phyloP scores from a whole-genome alignment of 37 sponge, comb jelly and placozoan genomes.

The Beroe ovata region DNA sequence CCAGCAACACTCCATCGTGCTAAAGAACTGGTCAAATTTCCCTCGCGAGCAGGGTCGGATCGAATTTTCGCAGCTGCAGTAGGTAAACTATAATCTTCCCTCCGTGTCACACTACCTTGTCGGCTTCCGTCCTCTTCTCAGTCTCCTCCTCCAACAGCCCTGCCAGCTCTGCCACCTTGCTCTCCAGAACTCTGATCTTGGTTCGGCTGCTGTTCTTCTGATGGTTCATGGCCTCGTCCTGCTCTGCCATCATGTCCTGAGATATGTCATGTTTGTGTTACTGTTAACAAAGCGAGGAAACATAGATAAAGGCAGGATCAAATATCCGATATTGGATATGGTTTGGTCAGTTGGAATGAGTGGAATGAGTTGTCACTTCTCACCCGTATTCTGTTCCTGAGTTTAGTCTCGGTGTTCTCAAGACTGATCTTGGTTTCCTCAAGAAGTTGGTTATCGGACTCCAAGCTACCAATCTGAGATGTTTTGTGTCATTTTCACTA shows the following conservation, averaged over 20 bases:
- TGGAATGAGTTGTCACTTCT: no score
- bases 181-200: constrained; percentile 2
- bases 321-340: no score
- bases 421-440: neutral
- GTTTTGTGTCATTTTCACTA: no score
- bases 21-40: no score
- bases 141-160: constrained; percentile 13
- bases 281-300: no score
- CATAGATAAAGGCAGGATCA: no score
- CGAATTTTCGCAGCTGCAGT: no score
- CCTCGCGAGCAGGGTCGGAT: no score
- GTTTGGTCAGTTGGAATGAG: no score
- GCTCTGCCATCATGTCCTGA: constrained; percentile 15
- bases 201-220: constrained; percentile 9
- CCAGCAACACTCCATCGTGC: no score
- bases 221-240: neutral
- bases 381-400: constrained; percentile 1
- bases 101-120: constrained; percentile 44
- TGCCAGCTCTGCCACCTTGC: constrained; percentile 27
- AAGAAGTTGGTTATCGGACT: constrained; percentile 15
- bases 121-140: constrained; percentile 23
- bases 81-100: no score
- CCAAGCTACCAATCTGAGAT: constrained; percentile 5
- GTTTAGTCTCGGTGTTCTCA: neutral
- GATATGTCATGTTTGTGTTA: no score